Percentiles rank a stretch among this genome's conserved stretches.
phyloP scores from a whole-genome alignment of 2,888 invertebrate species.

The Watsonalla cultraria region DNA sequence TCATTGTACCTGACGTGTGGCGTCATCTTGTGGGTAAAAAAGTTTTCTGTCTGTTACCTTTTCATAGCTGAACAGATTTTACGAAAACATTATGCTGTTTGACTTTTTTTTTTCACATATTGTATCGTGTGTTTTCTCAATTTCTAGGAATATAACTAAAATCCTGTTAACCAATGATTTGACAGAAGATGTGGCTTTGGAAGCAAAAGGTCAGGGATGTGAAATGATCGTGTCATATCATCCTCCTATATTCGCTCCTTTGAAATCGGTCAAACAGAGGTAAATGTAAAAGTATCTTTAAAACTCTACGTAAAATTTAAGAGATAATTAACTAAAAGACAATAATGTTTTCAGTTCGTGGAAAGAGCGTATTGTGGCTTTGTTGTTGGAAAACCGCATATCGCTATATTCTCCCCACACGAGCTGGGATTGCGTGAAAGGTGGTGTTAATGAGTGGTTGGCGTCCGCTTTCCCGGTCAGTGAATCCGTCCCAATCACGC shows the following conservation, averaged over 20 bases:
- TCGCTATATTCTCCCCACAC: constrained; percentile 97
- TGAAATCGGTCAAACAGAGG: constrained; percentile 90
- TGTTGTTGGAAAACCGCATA: constrained; percentile 90
- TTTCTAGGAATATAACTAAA: constrained; percentile 74
- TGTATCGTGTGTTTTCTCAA: constrained; percentile 1
- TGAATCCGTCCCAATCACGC: constrained; percentile 55
- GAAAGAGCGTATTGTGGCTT: constrained; percentile 89
- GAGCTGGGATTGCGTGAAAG: constrained; percentile 88
- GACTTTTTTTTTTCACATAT: too few species aligned
- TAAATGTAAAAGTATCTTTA: constrained; percentile 40
- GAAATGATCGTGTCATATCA: constrained; percentile 95
- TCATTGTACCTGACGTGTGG: too few species aligned
- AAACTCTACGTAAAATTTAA: neutral
- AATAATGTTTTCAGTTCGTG: constrained; percentile 68
- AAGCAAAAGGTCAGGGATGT: constrained; percentile 83
- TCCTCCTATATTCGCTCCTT: constrained; percentile 93
- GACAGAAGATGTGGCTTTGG: constrained; percentile 91
- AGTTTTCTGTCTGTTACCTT: too few species aligned
- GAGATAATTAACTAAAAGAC: too few species aligned
- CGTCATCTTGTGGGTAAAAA: too few species aligned
- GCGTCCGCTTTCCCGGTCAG: constrained; percentile 80
- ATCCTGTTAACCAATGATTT: constrained; percentile 95
- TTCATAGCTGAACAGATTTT: too few species aligned
- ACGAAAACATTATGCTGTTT: too few species aligned
- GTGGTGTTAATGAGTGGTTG: constrained; percentile 97